Percentiles rank a stretch among this genome's conserved stretches.
Evolutionary conservation across 1,140 invertebrate genomes (phyloP).

Genomic region (Maniola jurtina): DNA sequence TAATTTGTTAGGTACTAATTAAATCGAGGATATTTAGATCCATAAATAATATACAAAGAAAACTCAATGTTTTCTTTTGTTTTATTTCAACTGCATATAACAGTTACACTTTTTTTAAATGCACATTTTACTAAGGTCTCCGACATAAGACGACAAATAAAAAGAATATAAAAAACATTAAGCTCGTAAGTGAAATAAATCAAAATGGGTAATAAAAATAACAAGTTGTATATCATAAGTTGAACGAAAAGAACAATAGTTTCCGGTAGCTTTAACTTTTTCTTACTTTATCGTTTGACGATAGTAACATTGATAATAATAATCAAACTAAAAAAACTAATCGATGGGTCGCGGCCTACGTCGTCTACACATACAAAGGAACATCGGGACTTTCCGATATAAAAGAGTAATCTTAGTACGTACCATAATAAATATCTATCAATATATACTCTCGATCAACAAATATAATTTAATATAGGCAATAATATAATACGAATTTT

Average conservation of each 20-base stretch:
- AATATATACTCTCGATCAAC: conserved; percentile 75
- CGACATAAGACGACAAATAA: conserved; percentile 55
- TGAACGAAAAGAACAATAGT: conserved; percentile 26
- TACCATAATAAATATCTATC: conserved; percentile 73
- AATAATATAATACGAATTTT: conserved; percentile 72
- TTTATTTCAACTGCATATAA: conserved; percentile 52
- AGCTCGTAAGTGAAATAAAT: conserved; percentile 37
- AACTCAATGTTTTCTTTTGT: conserved; percentile 6
- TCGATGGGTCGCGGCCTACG: conserved; percentile 43
- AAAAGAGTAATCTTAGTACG: conserved; percentile 70
- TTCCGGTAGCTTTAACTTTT: conserved; percentile 23
- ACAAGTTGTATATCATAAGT: conserved; percentile 22
- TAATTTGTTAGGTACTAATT: neutral
- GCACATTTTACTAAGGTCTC: conserved; percentile 59
- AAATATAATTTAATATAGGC: conserved; percentile 75
- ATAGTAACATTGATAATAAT: conserved; percentile 22
- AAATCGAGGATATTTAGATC: neutral
- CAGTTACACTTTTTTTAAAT: conserved; percentile 55
- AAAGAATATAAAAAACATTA: conserved; percentile 42
- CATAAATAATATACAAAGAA: neutral
- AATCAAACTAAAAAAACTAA: conserved; percentile 28
- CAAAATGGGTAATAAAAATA: conserved; percentile 29
- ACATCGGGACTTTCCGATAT: conserved; percentile 59
- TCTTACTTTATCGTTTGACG: conserved; percentile 27
- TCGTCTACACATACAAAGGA: conserved; percentile 53